phyloP scores from a whole-genome alignment of 2,888 invertebrate species.

The Drosophila atripex region DNA sequence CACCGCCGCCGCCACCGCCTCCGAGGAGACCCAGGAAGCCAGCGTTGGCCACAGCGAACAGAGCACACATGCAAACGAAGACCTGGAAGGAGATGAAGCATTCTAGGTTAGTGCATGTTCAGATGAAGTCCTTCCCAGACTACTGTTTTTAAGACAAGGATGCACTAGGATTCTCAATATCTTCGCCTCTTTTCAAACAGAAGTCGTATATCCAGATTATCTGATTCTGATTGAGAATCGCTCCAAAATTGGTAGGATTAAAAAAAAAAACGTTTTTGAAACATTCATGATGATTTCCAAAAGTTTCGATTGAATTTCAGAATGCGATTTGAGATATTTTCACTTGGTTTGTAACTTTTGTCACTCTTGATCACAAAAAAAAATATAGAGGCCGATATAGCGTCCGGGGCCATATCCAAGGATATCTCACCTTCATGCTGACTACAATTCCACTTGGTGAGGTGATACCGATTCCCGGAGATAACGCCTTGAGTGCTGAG shows the following conservation, averaged over 20 bases:
- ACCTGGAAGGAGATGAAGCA: constrained; percentile 47
- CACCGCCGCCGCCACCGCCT: constrained; percentile 52
- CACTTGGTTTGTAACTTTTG: neutral
- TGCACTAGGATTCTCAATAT: neutral
- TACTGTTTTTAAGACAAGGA: neutral
- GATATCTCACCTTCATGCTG: constrained; percentile 70
- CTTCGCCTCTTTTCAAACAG: neutral
- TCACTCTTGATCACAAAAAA: constrained; percentile 2
- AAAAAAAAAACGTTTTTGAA: neutral
- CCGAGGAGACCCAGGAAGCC: constrained; percentile 68
- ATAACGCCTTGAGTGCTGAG: constrained; percentile 41
- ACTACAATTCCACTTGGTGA: constrained; percentile 51
- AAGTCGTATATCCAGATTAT: neutral
- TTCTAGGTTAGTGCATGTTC: neutral
- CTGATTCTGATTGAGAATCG: neutral
- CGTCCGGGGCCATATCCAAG: neutral
- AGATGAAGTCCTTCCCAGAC: neutral
- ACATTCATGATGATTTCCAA: neutral
- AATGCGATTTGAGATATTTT: neutral
- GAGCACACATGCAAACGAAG: constrained; percentile 72
- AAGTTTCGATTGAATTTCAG: neutral
- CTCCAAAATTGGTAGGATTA: neutral
- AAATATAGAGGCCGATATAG: neutral
- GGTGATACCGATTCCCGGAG: constrained; percentile 44
- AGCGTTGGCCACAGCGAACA: constrained; percentile 76